Conservation (phyloP, 2,888 invertebrate genomes). For the Amitus sp. region DNA sequence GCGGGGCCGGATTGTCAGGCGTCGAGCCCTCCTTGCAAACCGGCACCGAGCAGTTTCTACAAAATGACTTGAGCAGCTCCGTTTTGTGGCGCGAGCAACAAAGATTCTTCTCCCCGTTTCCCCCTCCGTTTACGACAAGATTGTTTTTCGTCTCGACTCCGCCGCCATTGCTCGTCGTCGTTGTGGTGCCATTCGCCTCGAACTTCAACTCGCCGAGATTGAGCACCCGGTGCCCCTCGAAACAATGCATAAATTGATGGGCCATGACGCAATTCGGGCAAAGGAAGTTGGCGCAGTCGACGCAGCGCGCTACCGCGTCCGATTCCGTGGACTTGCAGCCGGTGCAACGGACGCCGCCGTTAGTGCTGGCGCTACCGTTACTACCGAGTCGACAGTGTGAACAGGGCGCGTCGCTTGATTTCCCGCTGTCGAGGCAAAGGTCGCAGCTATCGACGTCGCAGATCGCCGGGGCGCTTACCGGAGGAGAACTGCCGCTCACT, state of each 20-base stretch:
- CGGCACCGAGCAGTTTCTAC: conserved; percentile 91
- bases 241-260: conserved; percentile 99
- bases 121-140: conserved; percentile 58
- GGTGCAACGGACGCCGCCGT: conserved; percentile 80
- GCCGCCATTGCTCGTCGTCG: too few relatives aligned
- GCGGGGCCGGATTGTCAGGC: conserved; percentile 81
- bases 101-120: conserved; percentile 73
- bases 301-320: conserved; percentile 94
- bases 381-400: conserved; percentile 67
- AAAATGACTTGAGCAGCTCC: conserved; percentile 92
- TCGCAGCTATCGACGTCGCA: conserved; percentile 71
- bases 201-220: conserved; percentile 75
- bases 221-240: conserved; percentile 94
- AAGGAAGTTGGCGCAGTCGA: conserved; percentile 95
- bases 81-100: conserved; percentile 90
- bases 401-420: conserved; percentile 62
- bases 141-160: conserved; percentile 53
- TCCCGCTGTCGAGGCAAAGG: conserved; percentile 60
- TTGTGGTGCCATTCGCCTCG: conserved; percentile 59
- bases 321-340: conserved; percentile 96
- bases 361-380: conserved; percentile 83
- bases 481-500: conserved; percentile 88
- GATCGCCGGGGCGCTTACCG: conserved; percentile 86
- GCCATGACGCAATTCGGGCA: conserved; percentile 99
- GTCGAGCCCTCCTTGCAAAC: conserved; percentile 96